Conservation (phyloP, 2,888 invertebrate genomes). For the Cephus pulcher region DNA sequence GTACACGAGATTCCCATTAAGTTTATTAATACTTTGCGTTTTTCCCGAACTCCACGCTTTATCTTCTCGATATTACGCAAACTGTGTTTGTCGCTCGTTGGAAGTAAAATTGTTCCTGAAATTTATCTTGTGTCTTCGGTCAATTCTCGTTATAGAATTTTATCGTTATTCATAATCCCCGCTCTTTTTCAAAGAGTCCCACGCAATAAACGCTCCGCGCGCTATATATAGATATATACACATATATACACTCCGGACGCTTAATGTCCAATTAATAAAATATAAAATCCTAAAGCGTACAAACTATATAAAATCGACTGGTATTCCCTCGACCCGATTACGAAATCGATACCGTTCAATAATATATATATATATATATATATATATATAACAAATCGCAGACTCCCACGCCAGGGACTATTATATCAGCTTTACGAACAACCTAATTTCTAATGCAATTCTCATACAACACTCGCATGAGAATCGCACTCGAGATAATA, state of each 20-base stretch:
- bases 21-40: neutral
- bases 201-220: neutral
- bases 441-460: neutral
- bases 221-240: no score
- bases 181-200: neutral
- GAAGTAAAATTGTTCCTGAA: neutral
- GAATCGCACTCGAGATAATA: neutral
- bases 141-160: neutral
- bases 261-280: no score
- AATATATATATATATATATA: no score
- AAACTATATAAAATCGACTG: no score
- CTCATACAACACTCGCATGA: neutral
- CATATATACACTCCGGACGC: no score
- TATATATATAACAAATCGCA: neutral
- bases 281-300: no score
- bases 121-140: neutral
- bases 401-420: neutral
- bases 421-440: neutral
- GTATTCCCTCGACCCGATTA: neutral
- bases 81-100: neutral
- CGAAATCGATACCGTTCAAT: neutral
- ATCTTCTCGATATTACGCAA: neutral
- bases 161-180: neutral
- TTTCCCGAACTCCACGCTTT: neutral
- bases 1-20: constrained; percentile 43